Evolutionary conservation across 2,888 invertebrate genomes (phyloP).

Genomic region (Biston betularia): DNA sequence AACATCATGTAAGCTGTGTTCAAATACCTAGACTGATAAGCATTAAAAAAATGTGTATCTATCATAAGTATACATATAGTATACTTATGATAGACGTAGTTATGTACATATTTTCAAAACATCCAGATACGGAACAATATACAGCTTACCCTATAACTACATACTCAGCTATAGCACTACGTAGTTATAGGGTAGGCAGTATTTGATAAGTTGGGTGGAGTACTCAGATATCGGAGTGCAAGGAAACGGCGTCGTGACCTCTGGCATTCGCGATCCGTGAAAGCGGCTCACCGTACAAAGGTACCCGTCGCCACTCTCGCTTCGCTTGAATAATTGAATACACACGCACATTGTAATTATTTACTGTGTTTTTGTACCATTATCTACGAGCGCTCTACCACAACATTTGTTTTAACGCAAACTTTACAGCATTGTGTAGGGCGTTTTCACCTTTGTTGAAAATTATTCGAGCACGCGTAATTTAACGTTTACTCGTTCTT

Average conservation of each 20-base stretch:
- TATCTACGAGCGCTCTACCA: conserved; percentile 45
- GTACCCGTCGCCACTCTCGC: conserved; percentile 41
- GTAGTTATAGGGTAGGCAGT: too few relatives aligned
- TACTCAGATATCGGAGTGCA: conserved; percentile 52
- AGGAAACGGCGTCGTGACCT: conserved; percentile 56
- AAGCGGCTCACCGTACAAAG: conserved; percentile 48
- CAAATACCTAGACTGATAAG: too few relatives aligned
- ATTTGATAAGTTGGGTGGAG: too few relatives aligned
- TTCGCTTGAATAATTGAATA: conserved; percentile 57
- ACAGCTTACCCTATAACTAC: too few relatives aligned
- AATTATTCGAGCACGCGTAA: conserved; percentile 28
- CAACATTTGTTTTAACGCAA: conserved; percentile 46
- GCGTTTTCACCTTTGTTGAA: conserved; percentile 35
- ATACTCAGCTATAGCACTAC: too few relatives aligned
- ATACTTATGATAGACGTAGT: too few relatives aligned
- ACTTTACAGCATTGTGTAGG: conserved; percentile 35
- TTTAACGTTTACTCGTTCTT: conserved; percentile 26
- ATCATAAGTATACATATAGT: too few relatives aligned
- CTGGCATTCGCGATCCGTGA: conserved; percentile 61
- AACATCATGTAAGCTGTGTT: too few relatives aligned
- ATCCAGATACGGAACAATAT: too few relatives aligned
- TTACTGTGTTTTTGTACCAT: conserved; percentile 49
- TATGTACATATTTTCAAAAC: too few relatives aligned
- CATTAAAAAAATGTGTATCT: too few relatives aligned
- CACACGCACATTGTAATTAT: conserved; percentile 43